Evolutionary conservation across 2,888 invertebrate genomes (phyloP), one percentile per base, ranked within the genome.

Genomic region (Muscina levida): DNA sequence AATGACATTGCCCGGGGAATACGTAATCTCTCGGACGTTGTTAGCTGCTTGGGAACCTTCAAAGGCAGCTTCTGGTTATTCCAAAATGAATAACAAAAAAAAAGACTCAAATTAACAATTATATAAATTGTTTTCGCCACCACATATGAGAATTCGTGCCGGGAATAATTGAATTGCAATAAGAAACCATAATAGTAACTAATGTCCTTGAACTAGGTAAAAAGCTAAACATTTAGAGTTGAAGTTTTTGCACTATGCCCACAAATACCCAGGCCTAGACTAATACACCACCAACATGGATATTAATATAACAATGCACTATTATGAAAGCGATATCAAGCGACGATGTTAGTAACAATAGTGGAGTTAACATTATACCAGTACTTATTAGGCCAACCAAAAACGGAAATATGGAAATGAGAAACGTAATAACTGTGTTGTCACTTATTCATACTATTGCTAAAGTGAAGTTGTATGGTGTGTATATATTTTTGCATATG

Each of bases 371-470:
- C 31, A 31, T 31, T 31, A n/a, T n/a, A n/a, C n/a, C n/a, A n/a
- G 31, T 31, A 31, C 31, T 31, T 8, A 31, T 31, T 31, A 31
- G 31, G 31, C 31, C 31, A 31, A 31, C 31, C 8, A 8, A 83
- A 19, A 31, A 22, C 37, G 1, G 31, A 24, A 62, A 53, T 62
- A 48, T 71, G 74, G 56, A 67, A 68, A 73, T 0, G 26, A 59
- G n/a, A 67, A 37, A 8, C 10, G 5, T 31, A 65, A 77, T 26
- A 37, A 37, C 51, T 56, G 44, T 44, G 62, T 51, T 62, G 15
- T 46, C 53, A 73, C 65, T 26, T 39, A 66, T 44, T 44, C 2
- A 10, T 39, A 39, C 10, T 39, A 10, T 3, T 44, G 15, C 15
- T 39, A 19, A 6, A 6, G 22, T 22, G 8, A n/a, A n/a, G n/a